Base-by-base conservation (phyloP, 2,113 vertebrate species). In the Ondatra zibethicus region DNA sequence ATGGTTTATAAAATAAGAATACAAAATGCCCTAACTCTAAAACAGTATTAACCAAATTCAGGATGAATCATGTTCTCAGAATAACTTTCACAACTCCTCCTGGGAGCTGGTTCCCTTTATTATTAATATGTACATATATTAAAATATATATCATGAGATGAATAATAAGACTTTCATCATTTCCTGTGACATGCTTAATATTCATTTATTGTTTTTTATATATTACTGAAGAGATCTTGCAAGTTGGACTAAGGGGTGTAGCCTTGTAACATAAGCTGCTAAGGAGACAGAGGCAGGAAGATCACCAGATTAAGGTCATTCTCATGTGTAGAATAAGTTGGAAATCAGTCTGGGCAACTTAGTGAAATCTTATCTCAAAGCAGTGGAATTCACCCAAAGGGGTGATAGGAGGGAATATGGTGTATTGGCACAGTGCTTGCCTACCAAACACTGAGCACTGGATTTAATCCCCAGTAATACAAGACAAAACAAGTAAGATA, bases 81-180 rank as follows among this genome's bases (percentile, higher is more conserved):
- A 70, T 29, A 89, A 3, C 7, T 4, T 33, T 39, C 3, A 19
- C 10, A 61, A 12, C 21, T 5, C 2, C 23, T 39, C 12, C 0
- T 13, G 7, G n/a, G 27, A 36, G 33, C 27, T 73, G 19, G 58
- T 7, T 88, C 8, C 19, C 2, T 61, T 68, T 70, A 75, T 25
- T 13, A 80, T 58, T 16, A 77, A 88, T 19, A 88, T 5, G 23
- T 29, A 63, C 8, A 58, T 29, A 42, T 21, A 55, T 78, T 73
- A 58, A 72, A 68, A 10, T 16, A 58, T 19, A 9, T 50, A 36
- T 5, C 7, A 12, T 89, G 9, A 31, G 5, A 70, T 87, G 50
- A 27, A 31, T 80, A 80, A 66, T n/a, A 52, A 73, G 10, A 1
- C 13, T 85, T 10, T 72, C 11, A 36, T 45, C 29, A 92, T 72